Evolutionary conservation across 2,797 vertebrate genomes (phyloP).

Genomic region (Intellagama lesueurii): DNA sequence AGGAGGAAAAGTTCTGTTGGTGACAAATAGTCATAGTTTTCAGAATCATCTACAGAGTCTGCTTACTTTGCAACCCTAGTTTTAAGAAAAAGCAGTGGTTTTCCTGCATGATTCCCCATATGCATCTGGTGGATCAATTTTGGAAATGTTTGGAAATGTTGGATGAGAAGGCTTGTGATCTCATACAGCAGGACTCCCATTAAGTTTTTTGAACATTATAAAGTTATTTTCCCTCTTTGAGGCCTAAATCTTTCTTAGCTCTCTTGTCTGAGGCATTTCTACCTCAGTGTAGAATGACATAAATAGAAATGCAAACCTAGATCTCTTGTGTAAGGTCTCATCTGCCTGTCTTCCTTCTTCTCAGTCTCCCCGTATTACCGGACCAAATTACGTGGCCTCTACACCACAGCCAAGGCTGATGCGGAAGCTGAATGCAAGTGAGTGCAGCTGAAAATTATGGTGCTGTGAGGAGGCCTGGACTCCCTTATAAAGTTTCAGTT

Average conservation of each 20-base stretch:
- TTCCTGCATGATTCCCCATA: not conserved
- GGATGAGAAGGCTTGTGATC: not conserved
- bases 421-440: constrained; percentile 93
- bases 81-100: not conserved
- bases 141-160: not conserved
- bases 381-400: constrained; percentile 91
- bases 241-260: not conserved
- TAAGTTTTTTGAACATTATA: not conserved
- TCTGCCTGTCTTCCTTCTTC: constrained; percentile 3
- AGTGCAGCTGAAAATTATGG: constrained; percentile 40
- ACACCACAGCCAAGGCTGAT: constrained; percentile 92
- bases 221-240: not conserved
- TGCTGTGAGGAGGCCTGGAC: not conserved
- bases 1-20: not conserved
- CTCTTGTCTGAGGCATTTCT: too few species aligned
- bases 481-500: not conserved
- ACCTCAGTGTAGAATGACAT: too few species aligned
- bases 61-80: not conserved
- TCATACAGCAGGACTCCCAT: not conserved
- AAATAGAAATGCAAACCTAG: not conserved
- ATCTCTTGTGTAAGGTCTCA: not conserved
- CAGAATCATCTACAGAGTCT: not conserved
- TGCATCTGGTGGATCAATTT: not conserved
- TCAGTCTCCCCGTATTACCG: constrained; percentile 92
- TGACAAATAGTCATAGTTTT: not conserved